A percentile compares a stretch with the other conserved stretches of the same genome.
phyloP scores from a whole-genome alignment of 2,888 invertebrate species.

The Podotricha telesiphe region DNA sequence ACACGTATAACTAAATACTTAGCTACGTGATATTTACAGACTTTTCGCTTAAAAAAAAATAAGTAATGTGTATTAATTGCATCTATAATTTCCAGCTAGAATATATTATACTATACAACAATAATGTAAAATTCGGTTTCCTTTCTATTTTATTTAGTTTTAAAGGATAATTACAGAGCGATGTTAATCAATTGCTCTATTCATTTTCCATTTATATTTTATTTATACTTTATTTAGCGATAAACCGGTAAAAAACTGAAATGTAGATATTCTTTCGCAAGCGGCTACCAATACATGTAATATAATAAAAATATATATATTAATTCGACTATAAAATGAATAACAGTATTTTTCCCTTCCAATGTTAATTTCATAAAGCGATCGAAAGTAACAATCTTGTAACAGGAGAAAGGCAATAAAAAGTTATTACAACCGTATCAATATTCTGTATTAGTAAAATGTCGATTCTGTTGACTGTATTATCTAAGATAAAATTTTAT shows the following conservation, averaged over 20 bases:
- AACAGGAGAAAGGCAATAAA: not conserved
- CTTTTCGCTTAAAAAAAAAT: no score
- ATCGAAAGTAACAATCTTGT: not conserved
- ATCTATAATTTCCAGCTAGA: not conserved
- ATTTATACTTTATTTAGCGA: not conserved
- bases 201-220: slow-evolving; percentile 6
- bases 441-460: no score
- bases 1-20: no score
- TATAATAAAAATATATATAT: not conserved
- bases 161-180: not conserved
- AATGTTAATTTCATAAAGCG: no score
- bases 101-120: not conserved
- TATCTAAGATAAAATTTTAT: no score
- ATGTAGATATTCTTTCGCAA: not conserved
- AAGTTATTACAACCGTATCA: no score
- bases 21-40: no score
- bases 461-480: no score
- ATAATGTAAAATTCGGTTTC: not conserved
- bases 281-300: not conserved
- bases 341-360: no score
- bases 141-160: not conserved
- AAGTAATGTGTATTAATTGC: no score
- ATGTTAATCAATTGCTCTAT: not conserved
- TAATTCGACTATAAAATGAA: no score
- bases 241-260: not conserved